phyloP scores from a whole-genome alignment of 2,113 vertebrate genomes.

The Sinocyclocheilus anophthalmus region DNA sequence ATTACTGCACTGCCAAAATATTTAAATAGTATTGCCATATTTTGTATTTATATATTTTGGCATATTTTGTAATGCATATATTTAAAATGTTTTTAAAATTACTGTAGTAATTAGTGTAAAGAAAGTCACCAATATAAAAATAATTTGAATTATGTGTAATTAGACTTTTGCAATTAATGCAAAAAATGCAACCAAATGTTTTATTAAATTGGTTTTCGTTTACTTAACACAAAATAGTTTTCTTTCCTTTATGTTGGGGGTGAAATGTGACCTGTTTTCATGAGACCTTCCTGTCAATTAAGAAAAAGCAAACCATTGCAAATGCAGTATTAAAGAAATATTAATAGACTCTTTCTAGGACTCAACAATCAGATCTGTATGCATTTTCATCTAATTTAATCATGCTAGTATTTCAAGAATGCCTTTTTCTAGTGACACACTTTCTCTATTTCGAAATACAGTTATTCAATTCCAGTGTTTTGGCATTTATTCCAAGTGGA shows the following conservation, averaged over 20 bases:
- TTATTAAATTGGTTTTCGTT: not conserved
- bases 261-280: not conserved
- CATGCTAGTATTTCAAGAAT: not conserved
- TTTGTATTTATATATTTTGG: too few relatives aligned
- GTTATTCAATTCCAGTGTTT: not conserved
- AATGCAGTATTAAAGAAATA: conserved; percentile 1
- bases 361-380: not conserved
- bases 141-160: not conserved
- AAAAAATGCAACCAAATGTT: not conserved
- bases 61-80: not conserved
- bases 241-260: too few relatives aligned
- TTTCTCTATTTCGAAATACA: not conserved
- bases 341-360: not conserved
- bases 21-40: too few relatives aligned
- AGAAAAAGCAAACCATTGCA: not conserved
- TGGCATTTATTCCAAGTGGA: not conserved
- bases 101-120: not conserved
- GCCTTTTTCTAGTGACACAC: not conserved
- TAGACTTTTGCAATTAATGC: not conserved
- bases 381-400: not conserved
- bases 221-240: not conserved
- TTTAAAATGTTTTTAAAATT: not conserved
- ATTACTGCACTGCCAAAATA: too few relatives aligned
- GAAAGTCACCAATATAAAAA: not conserved
- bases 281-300: not conserved